Base-by-base conservation (phyloP, 1,140 invertebrate species). In the Drosophila murphyi region DNA sequence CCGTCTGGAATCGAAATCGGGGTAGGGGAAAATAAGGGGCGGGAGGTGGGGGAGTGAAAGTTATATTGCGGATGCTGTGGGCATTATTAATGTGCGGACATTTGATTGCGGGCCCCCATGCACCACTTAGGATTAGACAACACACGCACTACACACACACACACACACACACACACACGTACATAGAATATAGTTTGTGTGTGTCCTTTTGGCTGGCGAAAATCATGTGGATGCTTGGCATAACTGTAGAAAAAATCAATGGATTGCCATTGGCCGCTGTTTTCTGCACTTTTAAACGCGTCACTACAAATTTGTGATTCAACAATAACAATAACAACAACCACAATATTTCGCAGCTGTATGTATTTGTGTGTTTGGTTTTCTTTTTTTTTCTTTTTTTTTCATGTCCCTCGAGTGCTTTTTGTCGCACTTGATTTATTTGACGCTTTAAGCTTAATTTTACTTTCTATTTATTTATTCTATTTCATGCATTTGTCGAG, bases 271-370 rank as follows among this genome's bases (percentile, higher is more conserved):
- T 71, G 83, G 76, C 69, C 59, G 75, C 63, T 51, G 10, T 86
- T 90, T 90, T 90, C 78, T 90, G 75, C 76, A 86, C 81, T 90
- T 81, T 90, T 87, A 52, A 83, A 83, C 82, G 85, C 85, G 87
- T 90, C 82, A 90, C 71, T 57, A 70, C 35, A 76, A 82, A 80
- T 87, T 74, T 80, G 77, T 54, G 50, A 75, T 52, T 50, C 39
- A 68, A 35, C 51, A 52, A 43, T 8, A 43, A 43, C n/a, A 20
- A 20, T 1, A 20, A 20, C 20, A 20, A 20, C 20, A 20, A 20
- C 20, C 20, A 20, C 20, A 20, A 20, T 20, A 79, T 72, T 78
- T 78, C 62, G 47, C 37, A 34, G 65, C 5, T 75, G 48, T 61
- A 47, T 73, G 61, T 56, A 65, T 70, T 59, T 41, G 34, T 54